A percentile compares a stretch with the other conserved stretches of the same genome.
phyloP scores from a whole-genome alignment of 2,113 vertebrate genomes.

The Eubucco bourcierii region DNA sequence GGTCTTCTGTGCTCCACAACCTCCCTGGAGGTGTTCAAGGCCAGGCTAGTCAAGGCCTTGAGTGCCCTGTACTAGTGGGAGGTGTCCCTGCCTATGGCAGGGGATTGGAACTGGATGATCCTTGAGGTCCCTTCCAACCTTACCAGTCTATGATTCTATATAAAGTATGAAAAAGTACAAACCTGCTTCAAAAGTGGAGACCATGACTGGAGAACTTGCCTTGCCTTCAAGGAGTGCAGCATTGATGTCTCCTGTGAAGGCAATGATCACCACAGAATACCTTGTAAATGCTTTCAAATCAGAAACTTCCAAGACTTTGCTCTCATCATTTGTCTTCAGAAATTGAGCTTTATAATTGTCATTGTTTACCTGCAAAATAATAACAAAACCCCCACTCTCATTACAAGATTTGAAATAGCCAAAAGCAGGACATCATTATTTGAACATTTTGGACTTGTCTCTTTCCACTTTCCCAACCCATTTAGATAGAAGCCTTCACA shows the following conservation, averaged over 20 bases:
- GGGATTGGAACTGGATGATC: too few relatives aligned
- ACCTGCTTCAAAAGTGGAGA: slow-evolving; percentile 91
- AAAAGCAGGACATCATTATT: background rate
- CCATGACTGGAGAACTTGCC: slow-evolving; percentile 75
- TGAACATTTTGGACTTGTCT: background rate
- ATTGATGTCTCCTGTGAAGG: slow-evolving; percentile 84
- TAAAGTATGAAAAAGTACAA: slow-evolving; percentile 33
- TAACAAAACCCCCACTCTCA: background rate
- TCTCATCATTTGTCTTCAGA: slow-evolving; percentile 80
- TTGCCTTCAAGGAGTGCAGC: slow-evolving; percentile 80
- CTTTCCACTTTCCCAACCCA: background rate
- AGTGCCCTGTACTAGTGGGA: too few relatives aligned
- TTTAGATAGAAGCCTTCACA: background rate
- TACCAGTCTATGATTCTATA: too few relatives aligned
- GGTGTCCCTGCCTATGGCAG: too few relatives aligned
- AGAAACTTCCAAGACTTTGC: slow-evolving; percentile 78
- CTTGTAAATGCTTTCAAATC: slow-evolving; percentile 88
- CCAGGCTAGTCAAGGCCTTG: too few relatives aligned
- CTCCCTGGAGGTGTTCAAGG: too few relatives aligned
- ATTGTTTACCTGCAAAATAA: slow-evolving; percentile 79
- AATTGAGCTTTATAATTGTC: slow-evolving; percentile 80
- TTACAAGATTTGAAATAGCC: background rate
- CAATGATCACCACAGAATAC: slow-evolving; percentile 86
- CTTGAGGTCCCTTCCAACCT: too few relatives aligned
- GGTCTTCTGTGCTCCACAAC: too few relatives aligned